Base-by-base conservation (phyloP, 2,113 vertebrate species). In the Saimiri boliviensis region DNA sequence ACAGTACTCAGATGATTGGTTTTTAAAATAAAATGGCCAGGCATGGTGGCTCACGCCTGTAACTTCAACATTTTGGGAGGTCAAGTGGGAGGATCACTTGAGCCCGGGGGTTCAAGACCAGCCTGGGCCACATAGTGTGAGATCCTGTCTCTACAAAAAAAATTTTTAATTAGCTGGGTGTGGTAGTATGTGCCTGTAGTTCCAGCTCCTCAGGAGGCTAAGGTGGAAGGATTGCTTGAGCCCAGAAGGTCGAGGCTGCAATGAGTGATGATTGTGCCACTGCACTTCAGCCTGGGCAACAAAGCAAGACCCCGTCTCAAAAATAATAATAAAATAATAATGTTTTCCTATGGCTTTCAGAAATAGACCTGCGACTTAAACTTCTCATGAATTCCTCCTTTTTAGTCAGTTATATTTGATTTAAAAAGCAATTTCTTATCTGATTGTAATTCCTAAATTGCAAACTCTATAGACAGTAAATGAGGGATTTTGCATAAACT, bases 351-450 rank as follows among this genome's bases (percentile, higher is more conserved):
- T 80, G 37, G 23, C 37, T 89, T 49, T 92, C 56, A 68, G 77
- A 91, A 80, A 89, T 8, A 88, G 17, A 91, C 32, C 73, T 21
- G 5, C 2, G 0, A 63, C 45, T 92, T 52, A 91, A 73, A 70
- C 30, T 87, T 66, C 79, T 13, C 17, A 54, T 47, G 47, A 21
- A 82, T 83, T 73, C 81, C 85, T 21, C 70, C 10, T 35, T 56
- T 95, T 37, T 79, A 77, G 37, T 54, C 52, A 81, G 37, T 92
- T 56, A 47, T 56, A 68, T 73, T 88, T 74, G 32, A 58, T 83
- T 89, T 89, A 58, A 88, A 83, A 92, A 47, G 37, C 56, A 88
- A 27, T 83, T 88, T 92, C 76, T 82, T 82, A 73, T 71, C 35
- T 86, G 42, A 66, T 90, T 23, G 35, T 86, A 58, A 42, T 52